A percentile compares a stretch with the other conserved stretches of the same genome.
Evolutionary conservation across 2,113 vertebrate species (phyloP).

Genomic region (Corvus moneduloides): DNA sequence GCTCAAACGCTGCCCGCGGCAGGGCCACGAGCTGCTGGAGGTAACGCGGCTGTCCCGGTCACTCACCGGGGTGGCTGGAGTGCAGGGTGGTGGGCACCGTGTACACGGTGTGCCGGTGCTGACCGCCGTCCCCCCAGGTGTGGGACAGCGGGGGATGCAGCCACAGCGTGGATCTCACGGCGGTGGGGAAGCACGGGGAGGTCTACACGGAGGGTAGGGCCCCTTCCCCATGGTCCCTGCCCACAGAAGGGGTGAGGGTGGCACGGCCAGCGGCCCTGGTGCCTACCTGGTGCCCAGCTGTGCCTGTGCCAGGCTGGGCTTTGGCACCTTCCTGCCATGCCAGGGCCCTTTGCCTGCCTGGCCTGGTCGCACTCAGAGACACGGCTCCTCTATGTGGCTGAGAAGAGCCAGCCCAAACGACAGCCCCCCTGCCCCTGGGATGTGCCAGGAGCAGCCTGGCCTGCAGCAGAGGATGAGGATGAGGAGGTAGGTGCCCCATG

Average conservation of each 20-base stretch:
- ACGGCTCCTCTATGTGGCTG: constrained; percentile 90
- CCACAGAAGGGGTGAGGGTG: accelerated
- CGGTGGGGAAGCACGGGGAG: constrained; percentile 88
- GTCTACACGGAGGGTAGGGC: constrained; percentile 88
- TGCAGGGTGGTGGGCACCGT: accelerated
- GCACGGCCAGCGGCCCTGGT: accelerated
- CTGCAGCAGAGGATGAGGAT: accelerated
- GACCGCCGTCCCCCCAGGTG: constrained; percentile 69
- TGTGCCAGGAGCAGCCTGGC: not conserved
- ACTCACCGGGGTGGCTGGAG: accelerated
- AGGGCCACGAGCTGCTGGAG: constrained; percentile 85
- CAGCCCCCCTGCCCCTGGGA: constrained; percentile 78
- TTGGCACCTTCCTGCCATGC: not conserved
- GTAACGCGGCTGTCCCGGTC: constrained; percentile 26
- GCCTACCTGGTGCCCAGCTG: not conserved
- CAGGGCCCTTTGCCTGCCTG: constrained; percentile 92
- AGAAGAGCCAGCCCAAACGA: constrained; percentile 83
- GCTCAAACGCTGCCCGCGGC: constrained; percentile 74
- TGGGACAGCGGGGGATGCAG: constrained; percentile 87
- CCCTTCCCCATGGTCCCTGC: not conserved
- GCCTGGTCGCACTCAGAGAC: constrained; percentile 93
- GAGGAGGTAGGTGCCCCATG: not conserved
- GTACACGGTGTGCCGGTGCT: accelerated
- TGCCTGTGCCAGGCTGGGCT: not conserved
- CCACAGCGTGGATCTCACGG: constrained; percentile 84